phyloP scores from a whole-genome alignment of 2,113 vertebrate species.

The Eublepharis macularius region DNA sequence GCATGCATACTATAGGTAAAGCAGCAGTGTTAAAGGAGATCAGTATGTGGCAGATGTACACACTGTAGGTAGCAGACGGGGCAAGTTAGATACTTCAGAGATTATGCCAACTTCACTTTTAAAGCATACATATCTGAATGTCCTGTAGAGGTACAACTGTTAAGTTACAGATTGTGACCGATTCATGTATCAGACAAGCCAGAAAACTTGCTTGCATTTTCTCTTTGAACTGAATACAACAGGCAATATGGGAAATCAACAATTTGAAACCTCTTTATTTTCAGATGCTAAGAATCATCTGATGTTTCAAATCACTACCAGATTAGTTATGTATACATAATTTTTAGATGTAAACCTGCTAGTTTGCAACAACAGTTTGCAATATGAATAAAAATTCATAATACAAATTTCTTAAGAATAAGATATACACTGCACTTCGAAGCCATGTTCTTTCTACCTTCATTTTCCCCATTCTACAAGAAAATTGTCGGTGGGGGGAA shows the following conservation, averaged over 20 bases:
- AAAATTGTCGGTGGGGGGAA: too few relatives aligned
- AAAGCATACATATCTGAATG: not conserved
- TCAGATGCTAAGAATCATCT: not conserved
- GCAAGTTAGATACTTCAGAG: not conserved
- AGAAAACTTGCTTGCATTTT: not conserved
- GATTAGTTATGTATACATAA: too few relatives aligned
- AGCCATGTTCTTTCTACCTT: too few relatives aligned
- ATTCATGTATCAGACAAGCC: not conserved
- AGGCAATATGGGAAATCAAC: not conserved
- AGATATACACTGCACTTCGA: too few relatives aligned
- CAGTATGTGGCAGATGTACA: accelerated
- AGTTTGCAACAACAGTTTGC: not conserved
- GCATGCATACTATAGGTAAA: not conserved
- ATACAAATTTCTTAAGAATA: not conserved
- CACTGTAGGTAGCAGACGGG: not conserved
- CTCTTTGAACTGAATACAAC: not conserved
- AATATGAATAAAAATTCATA: not conserved
- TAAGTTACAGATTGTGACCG: not conserved
- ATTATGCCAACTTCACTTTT: not conserved
- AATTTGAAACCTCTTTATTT: not conserved
- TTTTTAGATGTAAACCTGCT: too few relatives aligned
- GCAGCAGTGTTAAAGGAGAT: not conserved
- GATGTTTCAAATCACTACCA: too few relatives aligned
- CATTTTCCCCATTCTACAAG: too few relatives aligned
- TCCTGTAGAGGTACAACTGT: not conserved